Evolutionary conservation across 2,113 vertebrate genomes (phyloP).

Genomic region (Engraulis encrasicolus): DNA sequence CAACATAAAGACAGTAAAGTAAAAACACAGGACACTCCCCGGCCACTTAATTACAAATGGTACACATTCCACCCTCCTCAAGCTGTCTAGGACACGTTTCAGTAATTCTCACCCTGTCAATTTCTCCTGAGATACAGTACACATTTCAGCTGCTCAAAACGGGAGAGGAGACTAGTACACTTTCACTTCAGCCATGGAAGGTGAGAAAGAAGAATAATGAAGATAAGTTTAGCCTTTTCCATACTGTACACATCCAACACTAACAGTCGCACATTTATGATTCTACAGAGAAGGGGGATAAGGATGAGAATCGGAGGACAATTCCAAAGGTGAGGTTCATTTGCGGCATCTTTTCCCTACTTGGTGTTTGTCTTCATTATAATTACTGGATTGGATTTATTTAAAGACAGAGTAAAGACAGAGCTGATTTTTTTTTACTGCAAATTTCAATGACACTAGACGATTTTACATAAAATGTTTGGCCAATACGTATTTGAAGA

Average conservation of each 20-base stretch:
- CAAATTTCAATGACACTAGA: too few relatives aligned
- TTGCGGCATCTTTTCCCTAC: too few relatives aligned
- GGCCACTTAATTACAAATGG: too few relatives aligned
- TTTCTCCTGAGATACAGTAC: not conserved
- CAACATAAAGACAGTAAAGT: too few relatives aligned
- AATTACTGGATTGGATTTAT: not conserved
- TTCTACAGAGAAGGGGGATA: slow-evolving; percentile 57
- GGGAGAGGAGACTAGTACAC: not conserved
- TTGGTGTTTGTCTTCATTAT: too few relatives aligned
- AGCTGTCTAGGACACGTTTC: not conserved
- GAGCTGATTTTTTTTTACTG: too few relatives aligned
- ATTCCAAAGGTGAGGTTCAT: slow-evolving; percentile 59
- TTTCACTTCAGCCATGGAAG: slow-evolving; percentile 33
- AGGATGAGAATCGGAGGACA: slow-evolving; percentile 53
- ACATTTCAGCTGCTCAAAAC: not conserved
- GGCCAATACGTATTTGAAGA: too few relatives aligned
- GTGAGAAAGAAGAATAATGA: slow-evolving; percentile 20
- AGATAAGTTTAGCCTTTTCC: not conserved
- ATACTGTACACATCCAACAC: not conserved
- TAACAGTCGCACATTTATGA: slow-evolving; percentile 27
- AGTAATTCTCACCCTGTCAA: not conserved
- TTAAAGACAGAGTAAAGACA: too few relatives aligned
- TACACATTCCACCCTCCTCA: slow-evolving; percentile 54
- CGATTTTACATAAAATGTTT: too few relatives aligned
- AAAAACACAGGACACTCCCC: too few relatives aligned